These are phyloP conservation scores for Drosophila truncata DNA, from an alignment of 1,140 invertebrate genomes.

Conservation along the genomic window DNA sequence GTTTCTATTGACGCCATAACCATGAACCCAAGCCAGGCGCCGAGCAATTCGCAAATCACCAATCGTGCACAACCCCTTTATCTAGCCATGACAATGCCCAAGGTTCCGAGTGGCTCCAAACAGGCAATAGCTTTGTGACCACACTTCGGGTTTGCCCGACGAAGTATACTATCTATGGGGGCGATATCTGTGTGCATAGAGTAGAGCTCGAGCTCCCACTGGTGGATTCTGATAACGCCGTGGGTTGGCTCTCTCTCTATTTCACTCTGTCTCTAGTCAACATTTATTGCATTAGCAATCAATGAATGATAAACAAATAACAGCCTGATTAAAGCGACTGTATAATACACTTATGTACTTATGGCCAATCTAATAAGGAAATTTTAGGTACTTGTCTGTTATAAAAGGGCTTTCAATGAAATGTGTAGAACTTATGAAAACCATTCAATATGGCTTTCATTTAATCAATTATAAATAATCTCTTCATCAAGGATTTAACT, in stretches of 20 bases:
- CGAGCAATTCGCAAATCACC: background rate
- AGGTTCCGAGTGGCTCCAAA: slow-evolving; percentile 4
- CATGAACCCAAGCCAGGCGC: slow-evolving; percentile 9
- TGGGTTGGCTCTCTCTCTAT: slow-evolving; percentile 1
- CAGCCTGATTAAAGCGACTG: background rate
- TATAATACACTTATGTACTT: slow-evolving; percentile 6
- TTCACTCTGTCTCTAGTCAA: background rate
- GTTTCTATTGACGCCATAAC: slow-evolving; percentile 29
- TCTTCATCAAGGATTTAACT: background rate
- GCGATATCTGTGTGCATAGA: background rate
- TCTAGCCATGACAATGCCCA: slow-evolving; percentile 24
- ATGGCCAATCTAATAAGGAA: background rate
- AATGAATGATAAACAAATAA: slow-evolving; percentile 18
- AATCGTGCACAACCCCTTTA: slow-evolving; percentile 12
- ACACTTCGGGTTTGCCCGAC: slow-evolving; percentile 4
- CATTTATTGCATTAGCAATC: slow-evolving; percentile 32
- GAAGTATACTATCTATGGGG: slow-evolving; percentile 11
- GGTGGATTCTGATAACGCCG: background rate
- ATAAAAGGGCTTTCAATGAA: background rate
- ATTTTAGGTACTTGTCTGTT: background rate
- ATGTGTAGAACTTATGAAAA: background rate
- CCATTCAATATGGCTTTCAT: too few species aligned
- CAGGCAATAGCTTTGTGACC: background rate
- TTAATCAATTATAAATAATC: too few species aligned
- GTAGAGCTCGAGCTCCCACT: background rate